A percentile compares a stretch with the other conserved stretches of the same genome.
These are phyloP conservation scores for Papilio polytes DNA, from an alignment of 1,140 invertebrate species.

Conservation along the genomic window DNA sequence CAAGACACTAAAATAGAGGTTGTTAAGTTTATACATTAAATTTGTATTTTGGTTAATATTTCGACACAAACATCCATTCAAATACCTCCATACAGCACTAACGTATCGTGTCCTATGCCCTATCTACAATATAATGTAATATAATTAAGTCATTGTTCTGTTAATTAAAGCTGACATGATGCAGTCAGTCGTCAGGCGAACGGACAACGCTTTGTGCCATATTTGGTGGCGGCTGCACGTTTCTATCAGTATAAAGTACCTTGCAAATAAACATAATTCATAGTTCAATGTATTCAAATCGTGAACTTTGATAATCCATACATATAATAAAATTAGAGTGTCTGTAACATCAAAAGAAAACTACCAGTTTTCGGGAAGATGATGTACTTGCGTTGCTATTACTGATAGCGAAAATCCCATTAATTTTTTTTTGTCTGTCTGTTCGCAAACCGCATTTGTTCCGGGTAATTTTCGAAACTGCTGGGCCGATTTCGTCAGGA, in stretches of 20 bases:
- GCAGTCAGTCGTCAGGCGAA: slow-evolving; percentile 48
- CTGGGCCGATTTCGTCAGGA: too few relatives aligned
- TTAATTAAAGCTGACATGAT: slow-evolving; percentile 56
- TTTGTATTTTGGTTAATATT: too few relatives aligned
- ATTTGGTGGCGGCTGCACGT: background rate
- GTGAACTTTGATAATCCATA: background rate
- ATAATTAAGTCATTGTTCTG: slow-evolving; percentile 63
- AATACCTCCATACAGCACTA: background rate
- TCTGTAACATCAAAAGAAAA: too few relatives aligned
- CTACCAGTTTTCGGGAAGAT: too few relatives aligned
- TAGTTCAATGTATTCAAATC: background rate
- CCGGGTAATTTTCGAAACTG: too few relatives aligned
- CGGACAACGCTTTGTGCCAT: slow-evolving; percentile 50
- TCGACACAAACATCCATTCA: background rate
- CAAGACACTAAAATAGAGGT: too few relatives aligned
- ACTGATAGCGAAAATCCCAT: too few relatives aligned
- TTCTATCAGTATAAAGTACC: background rate
- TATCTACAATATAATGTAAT: slow-evolving; percentile 40
- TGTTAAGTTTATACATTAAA: too few relatives aligned
- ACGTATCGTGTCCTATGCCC: background rate
- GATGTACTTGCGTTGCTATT: too few relatives aligned
- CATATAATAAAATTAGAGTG: too few relatives aligned
- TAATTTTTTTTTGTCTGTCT: too few relatives aligned
- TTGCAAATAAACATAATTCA: background rate
- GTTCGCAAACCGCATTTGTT: too few relatives aligned